Evolutionary conservation across 2,113 vertebrate species (phyloP), one percentile per base, ranked within the genome.

Genomic region (human): DNA sequence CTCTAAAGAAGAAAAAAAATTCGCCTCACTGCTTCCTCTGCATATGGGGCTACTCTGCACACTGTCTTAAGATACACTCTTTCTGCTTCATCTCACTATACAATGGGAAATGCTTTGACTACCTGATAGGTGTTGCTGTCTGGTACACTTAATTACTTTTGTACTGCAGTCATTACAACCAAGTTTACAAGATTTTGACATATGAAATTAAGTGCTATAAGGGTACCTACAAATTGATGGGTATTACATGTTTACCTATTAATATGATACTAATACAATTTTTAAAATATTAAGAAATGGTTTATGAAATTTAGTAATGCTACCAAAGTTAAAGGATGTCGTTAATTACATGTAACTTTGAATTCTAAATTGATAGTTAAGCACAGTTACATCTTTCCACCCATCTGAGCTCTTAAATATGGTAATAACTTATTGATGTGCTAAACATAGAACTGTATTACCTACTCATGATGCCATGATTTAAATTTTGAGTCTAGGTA

Each of bases 291-390:
- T 30, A 72, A 38, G n/a, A 72, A 70, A 38, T 72, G n/a, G 55
- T 40, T 40, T 92, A 10, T 78, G n/a, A 83, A 76, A 83, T 55
- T 91, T 92, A 64, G 76, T 89, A 94, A 72, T 92, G 83, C 45
- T 45, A 84, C 43, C 32, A 79, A 93, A 79, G 84, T 8, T 10
- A 93, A 90, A 93, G 25, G 57, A 61, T 30, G 38, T 72, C 32
- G 30, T 87, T 91, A 97, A 72, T 95, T 50, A 97, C 43, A n/a
- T 61, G 12, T 70, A 95, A 95, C 22, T 83, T 70, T 91, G 38
- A 86, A 76, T 87, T 86, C 48, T 82, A 35, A 16, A 57, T 81
- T 95, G 55, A 25, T 66, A 90, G 16, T 86, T 93, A 40, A 23
- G 55, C 18, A 50, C 20, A 83, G 27, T 52, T 25, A 38, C 11